Base-by-base conservation (phyloP, 2,888 invertebrate genomes). In the Acleris emargana region DNA sequence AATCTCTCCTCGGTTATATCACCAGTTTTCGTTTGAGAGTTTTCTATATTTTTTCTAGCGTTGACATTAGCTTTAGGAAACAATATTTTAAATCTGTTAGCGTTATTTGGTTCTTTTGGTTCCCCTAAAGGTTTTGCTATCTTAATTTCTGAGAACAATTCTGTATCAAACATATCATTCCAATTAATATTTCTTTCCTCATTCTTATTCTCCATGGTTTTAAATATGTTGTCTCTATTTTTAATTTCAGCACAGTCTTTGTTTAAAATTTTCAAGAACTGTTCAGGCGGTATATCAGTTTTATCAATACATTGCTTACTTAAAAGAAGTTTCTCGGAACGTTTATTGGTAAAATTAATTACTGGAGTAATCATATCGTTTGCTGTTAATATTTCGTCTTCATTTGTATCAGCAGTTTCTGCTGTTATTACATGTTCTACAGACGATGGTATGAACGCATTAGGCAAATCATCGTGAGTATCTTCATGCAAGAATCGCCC, bases 81-180 rank as follows among this genome's bases (percentile, higher is more conserved):
- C 32, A 63, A 51, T 42, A 64, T 51, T 20, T 43, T 62, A 16
- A 58, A 17, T 9, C 45, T 43, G 43, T 18, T 49, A 17, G 20
- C 2, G 13, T 45, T 45, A 28, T 55, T 17, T 28, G 32, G 13
- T 54, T 68, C 45, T 16, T 38, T 13, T 47, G 50, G 49, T 17
- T 1, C 42, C 9, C 3, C 20, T 38, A 52, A 17, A 2, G 16
- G 25, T 1, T 6, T 17, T 4, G 43, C 17, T 16, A 7, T n/a
- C 50, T 55, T 53, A 9, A 67, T 43, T 59, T 74, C 71, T 20
- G 69, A 62, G 59, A 88, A 72, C 52, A 88, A 68, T 63, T 87
- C 82, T 22, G 75, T 74, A 71, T 88, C 88, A 71, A 89, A 82
- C 81, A 90, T 86, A 54, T 88, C 75, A 67, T 79, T 73, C 89